A percentile compares a stretch with the other conserved stretches of the same genome.
phyloP scores from a whole-genome alignment of 2,888 invertebrate genomes.

The Balanococcus diminutus region DNA sequence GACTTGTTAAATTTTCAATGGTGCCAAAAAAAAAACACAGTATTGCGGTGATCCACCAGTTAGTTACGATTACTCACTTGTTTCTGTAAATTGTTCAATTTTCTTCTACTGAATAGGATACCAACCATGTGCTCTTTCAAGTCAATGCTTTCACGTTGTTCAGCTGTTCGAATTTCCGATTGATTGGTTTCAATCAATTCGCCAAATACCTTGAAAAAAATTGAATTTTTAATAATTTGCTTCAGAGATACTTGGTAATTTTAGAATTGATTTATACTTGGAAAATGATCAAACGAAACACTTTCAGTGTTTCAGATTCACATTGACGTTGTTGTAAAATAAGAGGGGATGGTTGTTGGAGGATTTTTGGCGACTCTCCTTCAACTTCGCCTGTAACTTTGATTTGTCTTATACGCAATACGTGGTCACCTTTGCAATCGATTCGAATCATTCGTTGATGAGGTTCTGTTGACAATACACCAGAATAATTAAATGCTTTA shows the following conservation, averaged over 20 bases:
- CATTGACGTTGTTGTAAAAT: constrained; percentile 78
- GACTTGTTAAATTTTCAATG: too few species aligned
- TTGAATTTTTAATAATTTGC: background rate
- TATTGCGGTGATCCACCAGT: background rate
- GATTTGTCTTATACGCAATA: constrained; percentile 87
- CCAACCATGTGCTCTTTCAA: constrained; percentile 95
- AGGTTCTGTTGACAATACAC: constrained; percentile 61
- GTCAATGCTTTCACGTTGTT: constrained; percentile 66
- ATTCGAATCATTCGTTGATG: constrained; percentile 72
- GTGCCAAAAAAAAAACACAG: too few species aligned
- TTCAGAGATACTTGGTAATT: background rate
- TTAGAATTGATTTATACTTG: constrained; percentile 68
- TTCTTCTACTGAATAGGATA: constrained; percentile 91
- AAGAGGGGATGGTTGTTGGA: constrained; percentile 40
- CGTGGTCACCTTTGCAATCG: constrained; percentile 90
- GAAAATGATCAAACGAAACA: constrained; percentile 88
- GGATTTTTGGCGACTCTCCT: constrained; percentile 63
- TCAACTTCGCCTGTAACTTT: constrained; percentile 71
- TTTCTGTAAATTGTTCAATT: constrained; percentile 89
- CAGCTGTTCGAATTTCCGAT: constrained; percentile 59
- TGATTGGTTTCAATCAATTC: constrained; percentile 78
- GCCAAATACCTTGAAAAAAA: constrained; percentile 76
- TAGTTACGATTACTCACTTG: constrained; percentile 68
- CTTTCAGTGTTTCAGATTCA: constrained; percentile 88
- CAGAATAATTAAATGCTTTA: constrained; percentile 21